These are phyloP conservation scores for Caerostris darwini DNA, from an alignment of 1,140 invertebrate genomes.

Conservation along the genomic window DNA sequence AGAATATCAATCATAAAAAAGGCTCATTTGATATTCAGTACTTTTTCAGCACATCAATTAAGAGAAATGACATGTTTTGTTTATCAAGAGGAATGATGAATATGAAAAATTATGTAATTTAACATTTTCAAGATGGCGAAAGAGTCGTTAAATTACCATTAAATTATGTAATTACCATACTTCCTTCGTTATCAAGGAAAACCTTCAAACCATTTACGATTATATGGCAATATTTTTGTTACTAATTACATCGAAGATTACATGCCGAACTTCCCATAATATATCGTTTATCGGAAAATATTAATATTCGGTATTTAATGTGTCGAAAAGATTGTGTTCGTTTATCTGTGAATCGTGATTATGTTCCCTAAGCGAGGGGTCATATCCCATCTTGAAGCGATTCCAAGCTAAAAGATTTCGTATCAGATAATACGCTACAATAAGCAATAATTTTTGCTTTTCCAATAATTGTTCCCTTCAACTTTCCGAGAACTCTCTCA, in stretches of 20 bases:
- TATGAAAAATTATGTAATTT: slow-evolving; percentile 36
- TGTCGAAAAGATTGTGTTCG: slow-evolving; percentile 76
- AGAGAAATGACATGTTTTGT: background rate
- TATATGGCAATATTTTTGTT: slow-evolving; percentile 66
- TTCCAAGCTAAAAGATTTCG: slow-evolving; percentile 64
- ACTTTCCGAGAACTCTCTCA: slow-evolving; percentile 69
- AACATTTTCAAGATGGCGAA: slow-evolving; percentile 18
- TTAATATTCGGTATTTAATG: slow-evolving; percentile 76
- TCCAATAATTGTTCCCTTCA: slow-evolving; percentile 76
- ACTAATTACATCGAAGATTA: slow-evolving; percentile 75
- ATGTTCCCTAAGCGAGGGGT: slow-evolving; percentile 48
- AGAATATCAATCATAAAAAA: background rate
- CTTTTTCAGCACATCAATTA: background rate
- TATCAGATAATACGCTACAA: slow-evolving; percentile 62
- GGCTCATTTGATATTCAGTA: slow-evolving; percentile 10
- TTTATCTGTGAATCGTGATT: slow-evolving; percentile 74
- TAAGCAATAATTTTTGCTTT: slow-evolving; percentile 74
- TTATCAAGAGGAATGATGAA: background rate
- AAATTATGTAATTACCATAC: slow-evolving; percentile 64
- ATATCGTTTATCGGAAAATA: slow-evolving; percentile 76
- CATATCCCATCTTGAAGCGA: slow-evolving; percentile 66
- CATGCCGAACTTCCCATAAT: slow-evolving; percentile 68
- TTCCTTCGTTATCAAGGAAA: slow-evolving; percentile 62
- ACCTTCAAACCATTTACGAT: slow-evolving; percentile 60
- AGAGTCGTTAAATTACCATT: slow-evolving; percentile 71